phyloP scores from a whole-genome alignment of 2,797 vertebrate genomes.

The Tadarida brasiliensis region DNA sequence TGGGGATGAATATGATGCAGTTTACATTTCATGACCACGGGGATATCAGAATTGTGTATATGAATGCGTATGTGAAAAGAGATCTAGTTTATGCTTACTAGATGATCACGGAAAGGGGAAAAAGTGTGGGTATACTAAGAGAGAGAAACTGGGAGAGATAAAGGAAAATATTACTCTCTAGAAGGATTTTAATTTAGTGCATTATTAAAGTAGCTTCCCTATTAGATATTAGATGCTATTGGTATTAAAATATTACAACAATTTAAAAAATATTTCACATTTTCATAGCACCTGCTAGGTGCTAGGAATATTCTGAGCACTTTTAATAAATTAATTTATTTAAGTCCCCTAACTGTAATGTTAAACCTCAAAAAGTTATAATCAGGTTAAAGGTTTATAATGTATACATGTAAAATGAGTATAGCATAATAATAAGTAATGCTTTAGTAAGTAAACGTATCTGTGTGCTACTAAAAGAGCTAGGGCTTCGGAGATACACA shows the following conservation, averaged over 20 bases:
- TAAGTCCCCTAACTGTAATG: conserved; percentile 1
- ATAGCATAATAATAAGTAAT: background rate
- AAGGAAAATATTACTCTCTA: background rate
- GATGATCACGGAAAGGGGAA: background rate
- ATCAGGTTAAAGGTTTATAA: background rate
- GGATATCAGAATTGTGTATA: background rate
- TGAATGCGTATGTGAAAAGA: background rate
- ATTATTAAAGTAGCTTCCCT: background rate
- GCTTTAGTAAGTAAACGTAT: background rate
- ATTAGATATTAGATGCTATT: background rate
- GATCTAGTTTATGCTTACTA: background rate
- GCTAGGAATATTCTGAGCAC: background rate
- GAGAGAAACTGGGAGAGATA: background rate
- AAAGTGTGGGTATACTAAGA: background rate
- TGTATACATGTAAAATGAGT: background rate
- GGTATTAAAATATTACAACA: background rate
- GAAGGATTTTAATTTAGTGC: background rate
- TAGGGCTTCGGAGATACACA: background rate
- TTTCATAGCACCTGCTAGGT: conserved; percentile 10
- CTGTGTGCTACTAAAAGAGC: background rate
- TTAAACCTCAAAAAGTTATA: background rate
- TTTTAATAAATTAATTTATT: background rate
- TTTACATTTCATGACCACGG: background rate
- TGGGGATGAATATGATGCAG: background rate
- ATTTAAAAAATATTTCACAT: background rate